Percentiles rank a stretch among this genome's conserved stretches.
Evolutionary conservation across 2,113 vertebrate species (phyloP).

Genomic region (Pomatorhinus ruficollis): DNA sequence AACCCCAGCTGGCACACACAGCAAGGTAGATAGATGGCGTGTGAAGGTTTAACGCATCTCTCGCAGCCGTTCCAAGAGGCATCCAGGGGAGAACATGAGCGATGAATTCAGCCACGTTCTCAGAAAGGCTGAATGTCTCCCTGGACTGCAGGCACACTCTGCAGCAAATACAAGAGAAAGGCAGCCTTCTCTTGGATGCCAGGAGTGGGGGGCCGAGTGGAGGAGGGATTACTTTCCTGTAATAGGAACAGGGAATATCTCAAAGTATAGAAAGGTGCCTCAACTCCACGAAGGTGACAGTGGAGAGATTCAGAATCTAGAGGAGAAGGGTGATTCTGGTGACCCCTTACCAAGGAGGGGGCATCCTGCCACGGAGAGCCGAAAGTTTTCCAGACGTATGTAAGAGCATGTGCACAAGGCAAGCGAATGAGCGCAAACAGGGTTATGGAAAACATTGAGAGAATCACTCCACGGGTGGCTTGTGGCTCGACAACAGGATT

Average conservation of each 20-base stretch:
- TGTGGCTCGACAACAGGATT: conserved; percentile 77
- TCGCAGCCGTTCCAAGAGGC: conserved; percentile 63
- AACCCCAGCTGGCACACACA: conserved; percentile 45
- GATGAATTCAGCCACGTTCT: conserved; percentile 65
- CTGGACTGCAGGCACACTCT: conserved; percentile 70
- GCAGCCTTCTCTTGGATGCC: conserved; percentile 71
- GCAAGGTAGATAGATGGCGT: neutral
- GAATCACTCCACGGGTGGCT: conserved; percentile 77
- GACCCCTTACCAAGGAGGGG: conserved; percentile 72
- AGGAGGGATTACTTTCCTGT: conserved; percentile 62
- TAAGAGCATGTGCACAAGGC: conserved; percentile 82
- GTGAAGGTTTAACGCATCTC: conserved; percentile 66
- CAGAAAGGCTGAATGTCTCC: conserved; percentile 64
- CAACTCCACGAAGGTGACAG: conserved; percentile 57
- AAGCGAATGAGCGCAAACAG: conserved; percentile 82
- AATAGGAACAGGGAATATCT: conserved; percentile 63
- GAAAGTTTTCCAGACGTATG: conserved; percentile 79
- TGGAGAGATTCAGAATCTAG: conserved; percentile 73
- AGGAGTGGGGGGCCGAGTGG: conserved; percentile 26
- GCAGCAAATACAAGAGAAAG: conserved; percentile 69
- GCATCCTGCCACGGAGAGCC: conserved; percentile 77
- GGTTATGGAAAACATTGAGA: conserved; percentile 79
- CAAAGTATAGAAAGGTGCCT: conserved; percentile 67
- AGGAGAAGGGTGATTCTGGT: conserved; percentile 64
- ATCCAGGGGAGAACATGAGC: conserved; percentile 52